A percentile compares a stretch with the other conserved stretches of the same genome.
These are phyloP conservation scores for Athene noctua DNA, from an alignment of 2,113 vertebrate genomes.

Conservation along the genomic window DNA sequence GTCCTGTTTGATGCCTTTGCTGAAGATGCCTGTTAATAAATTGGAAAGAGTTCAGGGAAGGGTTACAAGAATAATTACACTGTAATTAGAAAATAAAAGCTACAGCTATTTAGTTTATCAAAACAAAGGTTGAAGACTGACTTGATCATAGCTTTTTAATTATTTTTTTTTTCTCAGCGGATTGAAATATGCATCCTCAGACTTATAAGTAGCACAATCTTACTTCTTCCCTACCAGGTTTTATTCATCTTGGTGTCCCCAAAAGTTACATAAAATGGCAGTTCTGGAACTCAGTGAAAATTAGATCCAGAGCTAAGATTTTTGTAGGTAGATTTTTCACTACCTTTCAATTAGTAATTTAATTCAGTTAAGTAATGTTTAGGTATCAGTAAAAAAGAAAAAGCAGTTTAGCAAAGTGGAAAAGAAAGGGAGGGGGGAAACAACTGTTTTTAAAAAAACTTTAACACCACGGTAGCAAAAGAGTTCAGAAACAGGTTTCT, in stretches of 20 bases:
- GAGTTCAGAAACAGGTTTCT: conserved; percentile 32
- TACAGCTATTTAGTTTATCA: not conserved
- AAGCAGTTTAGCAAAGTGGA: not conserved
- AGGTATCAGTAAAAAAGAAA: not conserved
- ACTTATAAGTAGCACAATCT: not conserved
- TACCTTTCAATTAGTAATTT: not conserved
- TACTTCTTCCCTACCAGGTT: not conserved
- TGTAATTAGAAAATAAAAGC: not conserved
- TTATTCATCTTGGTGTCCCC: not conserved
- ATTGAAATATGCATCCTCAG: not conserved
- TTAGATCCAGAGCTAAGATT: not conserved
- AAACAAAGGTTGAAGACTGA: not conserved
- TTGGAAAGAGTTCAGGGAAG: not conserved
- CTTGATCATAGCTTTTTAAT: not conserved
- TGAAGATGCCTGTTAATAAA: not conserved
- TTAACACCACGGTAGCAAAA: not conserved
- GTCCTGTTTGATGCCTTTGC: not conserved
- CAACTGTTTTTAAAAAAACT: not conserved
- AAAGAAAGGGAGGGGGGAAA: not conserved
- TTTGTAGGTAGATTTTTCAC: not conserved
- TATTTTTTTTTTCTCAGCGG: not conserved
- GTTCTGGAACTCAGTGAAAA: not conserved
- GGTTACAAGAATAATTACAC: not conserved
- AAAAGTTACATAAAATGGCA: not conserved
- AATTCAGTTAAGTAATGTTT: not conserved